These are phyloP conservation scores for Epirrhoe alternata DNA, from an alignment of 2,888 invertebrate species.

Conservation along the genomic window DNA sequence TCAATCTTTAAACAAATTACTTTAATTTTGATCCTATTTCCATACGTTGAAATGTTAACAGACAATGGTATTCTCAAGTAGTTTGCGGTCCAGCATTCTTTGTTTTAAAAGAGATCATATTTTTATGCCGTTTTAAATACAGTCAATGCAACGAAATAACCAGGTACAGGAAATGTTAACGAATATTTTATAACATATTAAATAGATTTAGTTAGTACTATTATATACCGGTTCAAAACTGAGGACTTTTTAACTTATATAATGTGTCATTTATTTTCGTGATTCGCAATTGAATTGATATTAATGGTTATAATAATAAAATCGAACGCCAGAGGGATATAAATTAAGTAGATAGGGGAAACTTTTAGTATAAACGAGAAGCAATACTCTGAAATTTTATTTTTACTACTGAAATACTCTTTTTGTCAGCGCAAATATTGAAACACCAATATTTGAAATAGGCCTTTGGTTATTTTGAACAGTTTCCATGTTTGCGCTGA, in stretches of 20 bases:
- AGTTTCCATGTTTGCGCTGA: slow-evolving; percentile 59
- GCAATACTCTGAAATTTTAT: slow-evolving; percentile 83
- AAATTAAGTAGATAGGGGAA: slow-evolving; percentile 79
- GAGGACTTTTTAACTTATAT: slow-evolving; percentile 49
- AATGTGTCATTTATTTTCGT: slow-evolving; percentile 46
- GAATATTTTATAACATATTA: slow-evolving; percentile 57
- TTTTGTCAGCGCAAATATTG: slow-evolving; percentile 63
- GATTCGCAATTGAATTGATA: slow-evolving; percentile 49
- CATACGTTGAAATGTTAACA: slow-evolving; percentile 4
- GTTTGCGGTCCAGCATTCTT: slow-evolving; percentile 58
- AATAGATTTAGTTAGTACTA: slow-evolving; percentile 66
- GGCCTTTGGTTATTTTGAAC: slow-evolving; percentile 33
- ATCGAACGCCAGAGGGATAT: slow-evolving; percentile 82
- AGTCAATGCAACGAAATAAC: slow-evolving; percentile 70
- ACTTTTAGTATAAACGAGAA: slow-evolving; percentile 83
- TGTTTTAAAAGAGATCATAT: slow-evolving; percentile 47
- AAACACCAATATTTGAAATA: slow-evolving; percentile 42
- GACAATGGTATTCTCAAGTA: slow-evolving; percentile 17
- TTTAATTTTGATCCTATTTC: slow-evolving; percentile 24
- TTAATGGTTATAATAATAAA: slow-evolving; percentile 52
- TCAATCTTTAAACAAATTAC: slow-evolving; percentile 14
- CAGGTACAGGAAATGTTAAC: slow-evolving; percentile 60
- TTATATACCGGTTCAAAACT: slow-evolving; percentile 57
- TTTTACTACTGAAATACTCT: slow-evolving; percentile 80
- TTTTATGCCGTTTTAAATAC: slow-evolving; percentile 50